Conservation (phyloP, 2,888 invertebrate genomes). For the Chymomyza procnemis region DNA sequence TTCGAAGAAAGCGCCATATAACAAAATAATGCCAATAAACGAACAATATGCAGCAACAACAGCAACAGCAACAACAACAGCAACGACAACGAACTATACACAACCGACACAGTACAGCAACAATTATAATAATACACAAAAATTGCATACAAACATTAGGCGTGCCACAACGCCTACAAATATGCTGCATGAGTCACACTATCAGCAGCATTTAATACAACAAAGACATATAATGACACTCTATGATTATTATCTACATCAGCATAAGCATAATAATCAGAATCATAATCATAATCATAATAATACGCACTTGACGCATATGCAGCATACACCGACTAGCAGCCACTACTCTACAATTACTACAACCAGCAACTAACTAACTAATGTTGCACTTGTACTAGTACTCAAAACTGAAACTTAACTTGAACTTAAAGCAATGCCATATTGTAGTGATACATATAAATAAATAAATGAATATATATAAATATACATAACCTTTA, state of each 20-base stretch:
- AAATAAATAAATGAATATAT: conserved; percentile 36
- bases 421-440: conserved; percentile 75
- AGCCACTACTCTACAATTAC: conserved; percentile 47
- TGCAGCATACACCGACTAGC: conserved; percentile 44
- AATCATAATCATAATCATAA: conserved; percentile 4
- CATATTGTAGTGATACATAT: conserved; percentile 75
- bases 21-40: conserved; percentile 28
- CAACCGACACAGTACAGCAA: background rate
- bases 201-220: conserved; percentile 48
- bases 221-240: conserved; percentile 73
- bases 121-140: conserved; percentile 2
- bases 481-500: conserved; percentile 28
- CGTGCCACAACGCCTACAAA: conserved; percentile 6
- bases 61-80: conserved; percentile 18
- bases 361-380: conserved; percentile 38
- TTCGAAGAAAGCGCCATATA: conserved; percentile 35
- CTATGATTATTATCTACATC: conserved; percentile 73
- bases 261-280: conserved; percentile 41
- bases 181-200: conserved; percentile 45
- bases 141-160: conserved; percentile 13
- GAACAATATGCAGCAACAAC: conserved; percentile 24
- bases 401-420: conserved; percentile 14
- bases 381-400: conserved; percentile 11
- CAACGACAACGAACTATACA: conserved; percentile 8
- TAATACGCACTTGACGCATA: no score